Evolutionary conservation across 2,888 invertebrate species (phyloP).

Genomic region (Pedicia rivosa): DNA sequence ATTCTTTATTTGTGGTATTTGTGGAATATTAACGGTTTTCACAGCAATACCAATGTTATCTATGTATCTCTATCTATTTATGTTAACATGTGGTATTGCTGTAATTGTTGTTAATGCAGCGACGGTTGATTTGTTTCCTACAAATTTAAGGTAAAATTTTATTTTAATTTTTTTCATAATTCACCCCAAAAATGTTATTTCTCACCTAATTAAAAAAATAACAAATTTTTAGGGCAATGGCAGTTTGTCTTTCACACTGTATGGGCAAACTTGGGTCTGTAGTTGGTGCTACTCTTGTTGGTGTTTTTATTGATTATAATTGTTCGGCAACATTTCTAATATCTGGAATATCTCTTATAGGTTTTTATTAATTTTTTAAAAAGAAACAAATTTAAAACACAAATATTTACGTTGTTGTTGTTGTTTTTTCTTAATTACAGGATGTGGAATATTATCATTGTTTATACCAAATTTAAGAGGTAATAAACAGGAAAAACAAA

Average conservation of each 20-base stretch:
- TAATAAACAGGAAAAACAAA: no score
- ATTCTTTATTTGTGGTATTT: constrained; percentile 16
- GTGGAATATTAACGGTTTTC: constrained; percentile 16
- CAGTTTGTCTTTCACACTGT: constrained; percentile 10
- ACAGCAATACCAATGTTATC: constrained; percentile 17
- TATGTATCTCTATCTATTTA: constrained; percentile 18
- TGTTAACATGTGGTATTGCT: constrained; percentile 20
- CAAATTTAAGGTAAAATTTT: constrained; percentile 20
- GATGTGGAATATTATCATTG: no score
- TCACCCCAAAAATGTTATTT: no score
- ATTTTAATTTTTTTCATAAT: neutral
- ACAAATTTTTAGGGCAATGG: constrained; percentile 15
- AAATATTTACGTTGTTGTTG: no score
- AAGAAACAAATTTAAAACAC: no score
- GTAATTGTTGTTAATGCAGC: constrained; percentile 23
- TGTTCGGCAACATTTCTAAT: neutral
- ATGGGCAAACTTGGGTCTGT: constrained; percentile 9
- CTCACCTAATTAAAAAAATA: no score
- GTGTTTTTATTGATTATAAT: neutral
- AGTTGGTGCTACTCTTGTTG: constrained; percentile 8
- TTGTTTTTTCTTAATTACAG: no score
- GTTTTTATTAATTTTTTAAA: neutral
- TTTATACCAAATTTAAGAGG: no score
- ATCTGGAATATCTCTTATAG: neutral
- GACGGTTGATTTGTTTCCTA: constrained; percentile 25